Percentiles rank a stretch among this genome's conserved stretches.
phyloP scores from a whole-genome alignment of 2,888 invertebrate genomes.

The Cantharis rustica region DNA sequence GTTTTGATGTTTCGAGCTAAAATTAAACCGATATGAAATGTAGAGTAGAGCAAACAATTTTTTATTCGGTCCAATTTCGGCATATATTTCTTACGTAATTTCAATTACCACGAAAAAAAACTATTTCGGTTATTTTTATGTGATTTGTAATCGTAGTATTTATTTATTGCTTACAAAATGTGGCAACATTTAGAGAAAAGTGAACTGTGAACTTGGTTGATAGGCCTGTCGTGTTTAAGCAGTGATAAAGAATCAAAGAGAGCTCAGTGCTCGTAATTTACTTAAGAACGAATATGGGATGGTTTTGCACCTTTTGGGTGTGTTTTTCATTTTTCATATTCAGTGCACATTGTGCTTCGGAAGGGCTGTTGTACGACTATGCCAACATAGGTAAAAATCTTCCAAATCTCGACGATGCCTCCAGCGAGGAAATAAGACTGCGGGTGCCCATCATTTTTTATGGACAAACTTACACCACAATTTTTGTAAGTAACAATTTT shows the following conservation, averaged over 20 bases:
- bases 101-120: neutral
- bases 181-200: conserved; percentile 38
- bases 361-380: conserved; percentile 65
- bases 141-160: neutral
- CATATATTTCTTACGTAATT: neutral
- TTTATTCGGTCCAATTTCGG: neutral
- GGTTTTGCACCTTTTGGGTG: conserved; percentile 59
- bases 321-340: conserved; percentile 31
- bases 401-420: conserved; percentile 63
- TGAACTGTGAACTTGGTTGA: conserved; percentile 44
- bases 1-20: neutral
- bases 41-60: neutral
- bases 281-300: conserved; percentile 32
- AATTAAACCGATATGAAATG: neutral
- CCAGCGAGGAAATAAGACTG: conserved; percentile 69
- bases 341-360: conserved; percentile 50
- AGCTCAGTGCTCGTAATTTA: conserved; percentile 24
- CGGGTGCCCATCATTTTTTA: conserved; percentile 80
- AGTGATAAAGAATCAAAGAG: conserved; percentile 23
- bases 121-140: neutral
- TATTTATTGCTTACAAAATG: conserved; percentile 23
- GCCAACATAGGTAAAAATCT: conserved; percentile 62
- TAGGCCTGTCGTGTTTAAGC: conserved; percentile 22
- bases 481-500: conserved; percentile 75
- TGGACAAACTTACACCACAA: conserved; percentile 72